Base-by-base conservation (phyloP, 30 jellyfish, hydroid and myxozoan genomes). In the Euphysa ruthae region DNA sequence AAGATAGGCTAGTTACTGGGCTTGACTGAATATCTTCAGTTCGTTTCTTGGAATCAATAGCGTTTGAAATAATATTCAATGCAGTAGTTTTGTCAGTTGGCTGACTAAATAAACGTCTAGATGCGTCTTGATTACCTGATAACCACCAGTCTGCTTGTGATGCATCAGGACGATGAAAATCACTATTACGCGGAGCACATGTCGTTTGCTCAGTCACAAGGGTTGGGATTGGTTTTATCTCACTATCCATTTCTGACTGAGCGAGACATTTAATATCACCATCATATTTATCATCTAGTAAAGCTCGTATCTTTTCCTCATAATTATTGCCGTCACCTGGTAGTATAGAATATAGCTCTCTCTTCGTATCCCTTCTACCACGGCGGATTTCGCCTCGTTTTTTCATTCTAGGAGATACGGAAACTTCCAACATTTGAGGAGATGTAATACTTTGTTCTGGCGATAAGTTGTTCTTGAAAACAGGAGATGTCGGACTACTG, bases 401-500 rank as follows among this genome's bases (percentile, higher is more conserved):
- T 2, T 30, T 51, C 12, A 42, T 33, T 10, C 55, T 51, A 1
- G 74, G 19, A 13, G 23, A 27, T 21, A 29, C 35, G 30, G 27
- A 32, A 16, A 32, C 70, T 5, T 26, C 34, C 8, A 25, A 12
- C 19, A 29, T 24, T 6, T 16, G 10, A 19, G 69, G 69, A 26
- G 26, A 21, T 19, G 80, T 10, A 1, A 35, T 10, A 0, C 18
- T 22, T 8, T 22, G 69, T 15, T 14, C 28, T 32, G 74, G 61
- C n/a, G 52, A 8, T 31, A 56, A 56, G 23, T 3, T 46, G 18
- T 4, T 4, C 28, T 5, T 8, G 7, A 29, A 61, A 21, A 32
- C 44, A 13, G 95, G 92, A 2, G 94, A 30, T 34, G 52, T 58
- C 30, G 75, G 95, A 1, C 81, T 93, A 33, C 82, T 75, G 66